Conservation (phyloP, 2,113 vertebrate genomes). For the Mastomys natalensis region DNA sequence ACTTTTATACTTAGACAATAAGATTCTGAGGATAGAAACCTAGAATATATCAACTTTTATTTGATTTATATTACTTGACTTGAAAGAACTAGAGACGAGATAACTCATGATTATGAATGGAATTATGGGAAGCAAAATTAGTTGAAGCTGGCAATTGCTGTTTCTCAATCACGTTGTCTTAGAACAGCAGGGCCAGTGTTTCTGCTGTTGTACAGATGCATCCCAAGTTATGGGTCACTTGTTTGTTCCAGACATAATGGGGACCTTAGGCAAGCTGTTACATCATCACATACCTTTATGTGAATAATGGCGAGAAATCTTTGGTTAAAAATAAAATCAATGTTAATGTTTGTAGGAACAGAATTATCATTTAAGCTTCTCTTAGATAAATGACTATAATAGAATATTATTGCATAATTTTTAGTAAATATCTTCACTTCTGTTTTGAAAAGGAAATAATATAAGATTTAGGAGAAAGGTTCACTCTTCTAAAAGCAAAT, state of each 20-base stretch:
- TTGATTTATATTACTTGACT: slow-evolving; percentile 51
- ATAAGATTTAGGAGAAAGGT: slow-evolving; percentile 23
- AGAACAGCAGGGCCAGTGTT: slow-evolving; percentile 24
- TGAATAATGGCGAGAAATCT: neutral
- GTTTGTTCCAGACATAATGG: slow-evolving; percentile 12
- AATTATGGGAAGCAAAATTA: slow-evolving; percentile 57
- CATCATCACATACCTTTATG: neutral
- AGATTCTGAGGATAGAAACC: slow-evolving; percentile 15
- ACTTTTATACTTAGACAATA: neutral
- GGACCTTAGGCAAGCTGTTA: neutral
- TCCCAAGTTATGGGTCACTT: neutral
- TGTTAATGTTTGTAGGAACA: slow-evolving; percentile 42
- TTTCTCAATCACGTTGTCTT: slow-evolving; percentile 61
- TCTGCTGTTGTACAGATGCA: neutral
- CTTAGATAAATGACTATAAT: neutral
- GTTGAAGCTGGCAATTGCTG: slow-evolving; percentile 65
- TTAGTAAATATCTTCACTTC: slow-evolving; percentile 16
- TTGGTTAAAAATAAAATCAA: neutral
- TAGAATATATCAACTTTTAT: slow-evolving; percentile 22
- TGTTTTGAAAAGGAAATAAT: slow-evolving; percentile 49
- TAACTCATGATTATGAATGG: slow-evolving; percentile 64
- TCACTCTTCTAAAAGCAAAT: slow-evolving; percentile 41
- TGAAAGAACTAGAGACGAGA: slow-evolving; percentile 58
- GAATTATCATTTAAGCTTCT: neutral
- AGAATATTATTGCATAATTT: neutral